These are phyloP conservation scores for Carduelis carduelis DNA, from an alignment of 2,797 vertebrate genomes.

Conservation along the genomic window DNA sequence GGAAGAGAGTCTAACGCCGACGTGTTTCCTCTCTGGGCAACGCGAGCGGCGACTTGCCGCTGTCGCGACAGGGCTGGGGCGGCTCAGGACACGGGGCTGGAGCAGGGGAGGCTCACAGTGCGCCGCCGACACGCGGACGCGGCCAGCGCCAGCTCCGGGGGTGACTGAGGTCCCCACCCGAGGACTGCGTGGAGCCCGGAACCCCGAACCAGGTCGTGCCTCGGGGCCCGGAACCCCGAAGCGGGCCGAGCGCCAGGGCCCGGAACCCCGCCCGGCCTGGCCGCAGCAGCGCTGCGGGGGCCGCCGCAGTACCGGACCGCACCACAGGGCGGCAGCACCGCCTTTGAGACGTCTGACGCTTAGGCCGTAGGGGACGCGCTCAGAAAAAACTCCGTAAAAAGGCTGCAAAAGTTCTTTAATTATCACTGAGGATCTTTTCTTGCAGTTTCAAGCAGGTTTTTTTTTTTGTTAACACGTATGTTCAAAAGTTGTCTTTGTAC, in stretches of 20 bases:
- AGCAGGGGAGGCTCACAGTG: background rate
- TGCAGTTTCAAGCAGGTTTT: no score
- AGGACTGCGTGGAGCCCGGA: accelerated
- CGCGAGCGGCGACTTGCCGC: accelerated
- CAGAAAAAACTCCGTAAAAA: background rate
- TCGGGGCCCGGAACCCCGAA: no score
- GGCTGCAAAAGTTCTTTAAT: accelerated
- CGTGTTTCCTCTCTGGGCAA: no score
- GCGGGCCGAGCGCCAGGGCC: background rate
- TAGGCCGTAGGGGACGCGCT: accelerated
- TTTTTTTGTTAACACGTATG: accelerated
- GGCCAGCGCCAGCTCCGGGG: no score
- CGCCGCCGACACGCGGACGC: no score
- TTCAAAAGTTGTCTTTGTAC: accelerated
- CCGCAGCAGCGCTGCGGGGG: background rate
- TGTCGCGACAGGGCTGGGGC: no score
- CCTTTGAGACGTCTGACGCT: accelerated
- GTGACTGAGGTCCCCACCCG: no score
- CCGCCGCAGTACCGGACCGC: background rate
- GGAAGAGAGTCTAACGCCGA: no score
- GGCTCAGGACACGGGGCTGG: background rate
- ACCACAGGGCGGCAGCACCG: background rate
- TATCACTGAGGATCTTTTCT: no score
- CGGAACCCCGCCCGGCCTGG: no score
- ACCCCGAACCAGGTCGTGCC: no score